Evolutionary conservation across 2,113 vertebrate genomes (phyloP).

Genomic region (Zingel zingel): DNA sequence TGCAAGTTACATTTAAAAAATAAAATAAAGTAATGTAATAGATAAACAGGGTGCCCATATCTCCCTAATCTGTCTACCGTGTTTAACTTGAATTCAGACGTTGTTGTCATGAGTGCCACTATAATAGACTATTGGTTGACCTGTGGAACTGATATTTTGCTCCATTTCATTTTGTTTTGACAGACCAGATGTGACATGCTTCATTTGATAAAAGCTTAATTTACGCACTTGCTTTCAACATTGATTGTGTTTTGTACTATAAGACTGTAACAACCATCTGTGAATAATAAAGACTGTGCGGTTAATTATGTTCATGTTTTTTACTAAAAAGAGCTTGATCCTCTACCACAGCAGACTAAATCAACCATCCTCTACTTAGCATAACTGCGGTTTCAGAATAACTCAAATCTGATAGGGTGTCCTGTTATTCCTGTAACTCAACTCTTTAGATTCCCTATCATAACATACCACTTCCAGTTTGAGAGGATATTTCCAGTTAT

Average conservation of each 20-base stretch:
- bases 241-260: conserved; percentile 25
- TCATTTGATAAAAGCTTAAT: conserved; percentile 22
- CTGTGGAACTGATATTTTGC: conserved; percentile 12
- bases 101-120: conserved; percentile 17
- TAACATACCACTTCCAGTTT: conserved; percentile 58
- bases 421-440: conserved; percentile 66
- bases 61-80: not conserved
- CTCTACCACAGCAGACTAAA: conserved; percentile 50
- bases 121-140: conserved; percentile 18
- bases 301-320: conserved; percentile 45
- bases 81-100: conserved; percentile 27
- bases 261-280: conserved; percentile 27
- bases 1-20: conserved; percentile 2
- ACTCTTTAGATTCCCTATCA: conserved; percentile 48
- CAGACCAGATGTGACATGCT: not conserved
- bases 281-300: conserved; percentile 47
- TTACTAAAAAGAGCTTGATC: not conserved
- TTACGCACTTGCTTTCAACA: conserved; percentile 12
- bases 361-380: conserved; percentile 43
- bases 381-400: conserved; percentile 64
- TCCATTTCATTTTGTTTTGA: conserved; percentile 16
- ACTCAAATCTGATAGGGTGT: conserved; percentile 44
- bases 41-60: not conserved
- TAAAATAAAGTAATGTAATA: not conserved
- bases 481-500: conserved; percentile 68